Percentiles rank a stretch among this genome's conserved stretches.
phyloP scores from a whole-genome alignment of 2,797 vertebrate species.

The Glossophaga mutica region DNA sequence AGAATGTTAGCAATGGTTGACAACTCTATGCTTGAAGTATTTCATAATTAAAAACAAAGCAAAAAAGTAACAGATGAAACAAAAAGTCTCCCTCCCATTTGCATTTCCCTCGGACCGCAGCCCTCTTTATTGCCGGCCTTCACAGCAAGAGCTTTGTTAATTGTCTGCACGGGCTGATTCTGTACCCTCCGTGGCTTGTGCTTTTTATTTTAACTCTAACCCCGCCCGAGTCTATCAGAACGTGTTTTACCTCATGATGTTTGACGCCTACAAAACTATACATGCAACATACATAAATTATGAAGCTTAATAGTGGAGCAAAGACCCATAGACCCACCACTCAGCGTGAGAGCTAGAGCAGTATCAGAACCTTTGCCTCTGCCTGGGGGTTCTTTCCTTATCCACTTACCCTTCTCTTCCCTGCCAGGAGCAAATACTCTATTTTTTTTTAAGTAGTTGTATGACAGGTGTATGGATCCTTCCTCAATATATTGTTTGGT shows the following conservation, averaged over 20 bases:
- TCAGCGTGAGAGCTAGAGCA: accelerated
- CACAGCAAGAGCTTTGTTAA: neutral
- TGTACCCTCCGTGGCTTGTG: neutral
- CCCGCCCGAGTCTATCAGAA: neutral
- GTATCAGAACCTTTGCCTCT: neutral
- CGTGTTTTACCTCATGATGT: neutral
- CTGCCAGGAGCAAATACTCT: neutral
- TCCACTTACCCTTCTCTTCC: neutral
- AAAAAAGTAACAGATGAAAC: neutral
- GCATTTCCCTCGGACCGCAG: neutral
- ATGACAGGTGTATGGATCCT: neutral
- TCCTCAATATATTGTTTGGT: neutral
- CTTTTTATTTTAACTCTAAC: neutral
- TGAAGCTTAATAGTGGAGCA: neutral
- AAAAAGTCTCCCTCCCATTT: neutral
- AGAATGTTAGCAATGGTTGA: neutral
- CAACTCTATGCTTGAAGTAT: neutral
- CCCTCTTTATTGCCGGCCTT: neutral
- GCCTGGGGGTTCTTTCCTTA: neutral
- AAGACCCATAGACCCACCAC: neutral
- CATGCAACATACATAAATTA: neutral
- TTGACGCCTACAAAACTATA: neutral
- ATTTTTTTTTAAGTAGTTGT: neutral
- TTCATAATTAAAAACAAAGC: slow-evolving; percentile 31
- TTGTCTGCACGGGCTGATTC: neutral